Conservation (phyloP, 53 echinoderm and acorn worm species). For the Henricia sp. region DNA sequence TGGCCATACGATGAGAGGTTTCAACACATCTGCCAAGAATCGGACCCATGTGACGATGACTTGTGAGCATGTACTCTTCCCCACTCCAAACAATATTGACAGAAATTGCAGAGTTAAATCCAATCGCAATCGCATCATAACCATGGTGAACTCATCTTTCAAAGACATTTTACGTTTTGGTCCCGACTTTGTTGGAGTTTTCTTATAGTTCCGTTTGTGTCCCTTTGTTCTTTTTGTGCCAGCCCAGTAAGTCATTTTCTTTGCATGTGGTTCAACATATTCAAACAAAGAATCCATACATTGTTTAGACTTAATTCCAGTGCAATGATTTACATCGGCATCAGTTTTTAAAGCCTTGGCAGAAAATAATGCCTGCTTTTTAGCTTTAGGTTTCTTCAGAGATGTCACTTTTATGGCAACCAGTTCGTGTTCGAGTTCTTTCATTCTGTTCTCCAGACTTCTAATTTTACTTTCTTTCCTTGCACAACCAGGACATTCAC, state of each 20-base stretch:
- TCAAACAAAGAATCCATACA: conserved; percentile 14
- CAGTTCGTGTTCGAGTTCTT: conserved; percentile 10
- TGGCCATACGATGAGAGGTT: conserved; percentile 37
- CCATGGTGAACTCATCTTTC: conserved; percentile 33
- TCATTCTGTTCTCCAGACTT: background rate
- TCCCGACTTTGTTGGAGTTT: conserved; percentile 4
- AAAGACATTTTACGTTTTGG: conserved; percentile 27
- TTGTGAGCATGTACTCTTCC: conserved; percentile 26
- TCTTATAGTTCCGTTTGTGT: conserved; percentile 8
- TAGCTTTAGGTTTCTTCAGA: background rate
- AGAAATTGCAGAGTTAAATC: conserved; percentile 43
- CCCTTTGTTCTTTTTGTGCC: background rate
- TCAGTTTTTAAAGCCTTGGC: conserved; percentile 23
- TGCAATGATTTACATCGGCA: conserved; percentile 44
- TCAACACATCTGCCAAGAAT: conserved; percentile 36
- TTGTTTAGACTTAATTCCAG: conserved; percentile 28
- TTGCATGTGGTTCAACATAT: conserved; percentile 21
- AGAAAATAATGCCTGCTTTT: background rate
- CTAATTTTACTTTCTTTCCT: background rate
- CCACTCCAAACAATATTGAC: conserved; percentile 26
- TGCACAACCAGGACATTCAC: conserved; percentile 17
- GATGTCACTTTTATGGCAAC: conserved; percentile 10
- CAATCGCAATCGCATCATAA: conserved; percentile 37
- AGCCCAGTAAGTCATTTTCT: conserved; percentile 36
- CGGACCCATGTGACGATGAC: conserved; percentile 26